A percentile compares a stretch with the other conserved stretches of the same genome.
phyloP scores from a whole-genome alignment of 2,888 invertebrate species.

The Eudasyphora cyanicolor region DNA sequence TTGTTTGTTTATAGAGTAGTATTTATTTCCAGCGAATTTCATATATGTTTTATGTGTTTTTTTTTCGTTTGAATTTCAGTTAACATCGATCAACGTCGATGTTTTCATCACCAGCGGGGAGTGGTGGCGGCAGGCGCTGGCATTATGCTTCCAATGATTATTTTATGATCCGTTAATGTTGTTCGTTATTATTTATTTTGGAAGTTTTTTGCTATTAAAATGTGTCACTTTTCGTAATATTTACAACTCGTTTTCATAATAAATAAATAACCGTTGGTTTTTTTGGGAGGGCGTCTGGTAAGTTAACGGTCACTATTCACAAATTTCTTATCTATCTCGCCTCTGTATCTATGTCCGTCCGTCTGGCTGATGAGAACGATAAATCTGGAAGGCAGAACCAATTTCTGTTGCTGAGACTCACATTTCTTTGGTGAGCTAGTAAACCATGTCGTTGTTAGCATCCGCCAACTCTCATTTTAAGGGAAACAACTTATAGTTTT shows the following conservation, averaged over 20 bases:
- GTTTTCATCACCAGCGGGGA: constrained; percentile 17
- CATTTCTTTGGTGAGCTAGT: too few relatives aligned
- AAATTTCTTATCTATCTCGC: too few relatives aligned
- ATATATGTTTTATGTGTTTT: not conserved
- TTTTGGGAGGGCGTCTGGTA: too few relatives aligned
- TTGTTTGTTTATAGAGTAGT: not conserved
- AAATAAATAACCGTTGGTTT: too few relatives aligned
- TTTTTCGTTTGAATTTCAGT: constrained; percentile 1
- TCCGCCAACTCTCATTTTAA: too few relatives aligned
- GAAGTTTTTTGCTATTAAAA: not conserved
- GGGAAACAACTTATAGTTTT: too few relatives aligned
- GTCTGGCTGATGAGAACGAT: too few relatives aligned
- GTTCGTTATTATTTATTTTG: not conserved
- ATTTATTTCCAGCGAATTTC: not conserved
- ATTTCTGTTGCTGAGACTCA: too few relatives aligned
- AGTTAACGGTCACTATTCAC: too few relatives aligned
- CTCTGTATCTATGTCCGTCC: too few relatives aligned
- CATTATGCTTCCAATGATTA: constrained; percentile 1
- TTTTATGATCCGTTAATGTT: constrained; percentile 25
- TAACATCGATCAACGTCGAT: not conserved
- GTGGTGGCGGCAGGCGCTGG: not conserved
- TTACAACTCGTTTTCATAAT: not conserved
- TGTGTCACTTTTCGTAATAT: constrained; percentile 13
- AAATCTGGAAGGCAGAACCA: too few relatives aligned
- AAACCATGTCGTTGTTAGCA: too few relatives aligned